A percentile compares a stretch with the other conserved stretches of the same genome.
phyloP scores from a whole-genome alignment of 2,113 vertebrate genomes.

The Desmodus rotundus region DNA sequence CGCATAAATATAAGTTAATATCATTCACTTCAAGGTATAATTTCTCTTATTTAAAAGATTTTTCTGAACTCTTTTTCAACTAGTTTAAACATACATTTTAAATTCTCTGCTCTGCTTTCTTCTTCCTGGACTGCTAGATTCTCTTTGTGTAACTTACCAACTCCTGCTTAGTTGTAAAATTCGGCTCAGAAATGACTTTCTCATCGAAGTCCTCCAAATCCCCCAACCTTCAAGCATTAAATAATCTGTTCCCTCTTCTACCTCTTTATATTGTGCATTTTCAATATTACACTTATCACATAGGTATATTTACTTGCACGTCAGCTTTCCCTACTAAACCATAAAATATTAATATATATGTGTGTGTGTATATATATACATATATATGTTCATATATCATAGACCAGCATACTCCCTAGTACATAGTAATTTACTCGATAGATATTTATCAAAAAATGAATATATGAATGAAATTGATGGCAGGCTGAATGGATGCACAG shows the following conservation, averaged over 20 bases:
- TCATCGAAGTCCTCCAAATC: neutral
- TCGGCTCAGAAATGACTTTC: neutral
- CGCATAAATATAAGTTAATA: neutral
- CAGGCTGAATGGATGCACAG: neutral
- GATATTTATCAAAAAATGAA: neutral
- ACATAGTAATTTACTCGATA: neutral
- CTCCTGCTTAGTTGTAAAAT: neutral
- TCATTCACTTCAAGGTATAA: neutral
- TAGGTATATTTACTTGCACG: neutral
- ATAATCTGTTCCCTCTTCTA: neutral
- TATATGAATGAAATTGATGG: neutral
- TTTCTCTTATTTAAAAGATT: neutral
- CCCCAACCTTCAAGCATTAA: neutral
- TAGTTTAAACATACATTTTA: neutral
- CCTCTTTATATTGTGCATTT: neutral
- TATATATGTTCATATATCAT: neutral
- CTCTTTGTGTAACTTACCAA: neutral
- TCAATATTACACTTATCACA: neutral
- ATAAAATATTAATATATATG: neutral
- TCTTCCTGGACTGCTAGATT: neutral
- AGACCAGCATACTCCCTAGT: neutral
- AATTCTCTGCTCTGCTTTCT: neutral
- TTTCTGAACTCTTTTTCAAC: neutral
- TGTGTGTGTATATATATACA: too few relatives aligned
- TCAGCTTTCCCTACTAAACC: neutral